phyloP scores from a whole-genome alignment of 2,113 vertebrate species.

The Neolamprologus cancellatus region DNA sequence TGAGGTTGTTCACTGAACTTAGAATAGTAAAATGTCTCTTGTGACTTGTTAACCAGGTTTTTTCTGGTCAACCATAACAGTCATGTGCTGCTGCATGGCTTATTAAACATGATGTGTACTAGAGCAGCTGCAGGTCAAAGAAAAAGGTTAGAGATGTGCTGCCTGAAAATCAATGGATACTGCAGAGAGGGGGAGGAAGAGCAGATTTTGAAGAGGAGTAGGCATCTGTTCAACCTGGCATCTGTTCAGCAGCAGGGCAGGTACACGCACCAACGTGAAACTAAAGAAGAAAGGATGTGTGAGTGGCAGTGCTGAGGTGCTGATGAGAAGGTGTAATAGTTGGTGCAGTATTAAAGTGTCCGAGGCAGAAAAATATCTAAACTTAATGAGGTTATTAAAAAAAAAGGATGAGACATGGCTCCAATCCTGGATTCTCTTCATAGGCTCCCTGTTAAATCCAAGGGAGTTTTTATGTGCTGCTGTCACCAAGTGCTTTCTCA shows the following conservation, averaged over 20 bases:
- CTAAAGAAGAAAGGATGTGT: not conserved
- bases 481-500: not conserved
- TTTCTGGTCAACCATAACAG: not conserved
- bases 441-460: not conserved
- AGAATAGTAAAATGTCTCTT: not conserved
- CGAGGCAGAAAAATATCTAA: not conserved
- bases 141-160: not conserved
- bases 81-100: not conserved
- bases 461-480: not conserved
- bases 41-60: not conserved
- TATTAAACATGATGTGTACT: not conserved
- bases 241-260: constrained; percentile 30
- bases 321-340: not conserved
- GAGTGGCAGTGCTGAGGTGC: not conserved
- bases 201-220: not conserved
- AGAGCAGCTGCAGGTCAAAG: not conserved
- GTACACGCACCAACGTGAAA: not conserved
- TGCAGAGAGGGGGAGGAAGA: not conserved
- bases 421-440: not conserved
- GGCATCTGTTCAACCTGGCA: not conserved
- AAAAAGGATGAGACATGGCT: not conserved
- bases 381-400: not conserved
- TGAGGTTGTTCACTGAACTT: not conserved
- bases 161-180: not conserved
- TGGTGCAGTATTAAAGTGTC: not conserved